These are phyloP conservation scores for Heliconius erato DNA, from an alignment of 2,888 invertebrate species.

Conservation along the genomic window DNA sequence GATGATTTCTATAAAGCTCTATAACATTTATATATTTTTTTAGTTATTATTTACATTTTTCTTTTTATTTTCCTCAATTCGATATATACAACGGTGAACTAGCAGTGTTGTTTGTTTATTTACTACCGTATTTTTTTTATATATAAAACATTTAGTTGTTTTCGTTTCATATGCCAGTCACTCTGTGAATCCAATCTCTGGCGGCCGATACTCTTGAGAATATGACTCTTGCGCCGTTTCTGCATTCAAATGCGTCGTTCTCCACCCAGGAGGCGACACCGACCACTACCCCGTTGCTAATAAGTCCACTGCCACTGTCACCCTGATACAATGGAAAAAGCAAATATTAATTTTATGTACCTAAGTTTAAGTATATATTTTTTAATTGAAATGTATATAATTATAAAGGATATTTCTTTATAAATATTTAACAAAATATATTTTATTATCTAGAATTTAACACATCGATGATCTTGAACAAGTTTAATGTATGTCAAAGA, in stretches of 20 bases:
- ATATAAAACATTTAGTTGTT: neutral
- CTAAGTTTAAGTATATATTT: too few relatives aligned
- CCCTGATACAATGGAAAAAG: constrained; percentile 61
- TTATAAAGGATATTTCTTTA: too few relatives aligned
- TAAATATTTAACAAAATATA: too few relatives aligned
- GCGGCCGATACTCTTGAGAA: constrained; percentile 73
- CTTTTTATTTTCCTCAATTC: neutral
- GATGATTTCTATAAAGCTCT: too few relatives aligned
- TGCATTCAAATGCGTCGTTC: constrained; percentile 72
- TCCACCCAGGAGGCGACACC: constrained; percentile 82
- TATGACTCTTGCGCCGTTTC: constrained; percentile 70
- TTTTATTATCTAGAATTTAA: too few relatives aligned
- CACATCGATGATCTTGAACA: neutral
- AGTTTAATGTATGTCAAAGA: constrained; percentile 34
- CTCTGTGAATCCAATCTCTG: constrained; percentile 71
- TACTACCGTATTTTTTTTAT: neutral
- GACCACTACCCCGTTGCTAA: constrained; percentile 64
- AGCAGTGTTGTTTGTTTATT: neutral
- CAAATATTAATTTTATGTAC: neutral
- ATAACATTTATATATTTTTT: neutral
- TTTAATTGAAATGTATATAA: too few relatives aligned
- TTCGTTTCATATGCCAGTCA: constrained; percentile 63
- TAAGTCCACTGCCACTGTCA: constrained; percentile 81
- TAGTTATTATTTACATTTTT: neutral
- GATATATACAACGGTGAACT: neutral